phyloP scores from a whole-genome alignment of 2,797 vertebrate species.

The Chelonia mydas region DNA sequence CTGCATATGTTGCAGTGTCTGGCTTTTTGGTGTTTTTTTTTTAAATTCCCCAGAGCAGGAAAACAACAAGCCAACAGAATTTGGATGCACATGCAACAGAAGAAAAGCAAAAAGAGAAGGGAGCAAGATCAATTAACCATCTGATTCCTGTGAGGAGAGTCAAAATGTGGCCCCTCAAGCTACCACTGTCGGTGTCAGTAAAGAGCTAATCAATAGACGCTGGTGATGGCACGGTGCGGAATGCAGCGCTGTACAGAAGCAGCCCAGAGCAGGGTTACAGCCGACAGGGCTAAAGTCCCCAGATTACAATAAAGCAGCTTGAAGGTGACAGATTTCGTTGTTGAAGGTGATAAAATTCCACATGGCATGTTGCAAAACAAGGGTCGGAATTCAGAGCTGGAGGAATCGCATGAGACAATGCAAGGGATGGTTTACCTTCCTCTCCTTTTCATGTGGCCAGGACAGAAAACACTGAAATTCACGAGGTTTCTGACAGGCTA shows the following conservation, averaged over 20 bases:
- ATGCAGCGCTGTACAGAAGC: rapidly evolving
- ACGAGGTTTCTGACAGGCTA: rapidly evolving
- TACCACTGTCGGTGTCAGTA: background rate
- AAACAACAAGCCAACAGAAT: background rate
- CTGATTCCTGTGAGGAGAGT: background rate
- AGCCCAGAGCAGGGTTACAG: background rate
- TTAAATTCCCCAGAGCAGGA: background rate
- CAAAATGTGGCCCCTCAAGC: background rate
- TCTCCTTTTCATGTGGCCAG: background rate
- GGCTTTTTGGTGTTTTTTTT: background rate
- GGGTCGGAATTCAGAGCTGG: conserved; percentile 47
- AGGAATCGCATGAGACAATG: background rate
- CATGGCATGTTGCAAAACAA: conserved; percentile 49
- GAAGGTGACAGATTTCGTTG: conserved; percentile 75
- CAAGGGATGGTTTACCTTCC: rapidly evolving
- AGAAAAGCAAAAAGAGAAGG: background rate
- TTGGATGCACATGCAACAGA: background rate
- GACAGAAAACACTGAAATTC: rapidly evolving
- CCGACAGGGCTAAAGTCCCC: conserved; percentile 18
- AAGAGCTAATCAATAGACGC: background rate
- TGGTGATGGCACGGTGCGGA: rapidly evolving
- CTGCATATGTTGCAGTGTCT: rapidly evolving
- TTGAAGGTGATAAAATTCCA: conserved; percentile 73
- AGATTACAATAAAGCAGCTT: conserved; percentile 65
- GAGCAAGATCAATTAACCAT: background rate